Conservation (phyloP, 1,140 invertebrate genomes). For the Drosophila setifemur region DNA sequence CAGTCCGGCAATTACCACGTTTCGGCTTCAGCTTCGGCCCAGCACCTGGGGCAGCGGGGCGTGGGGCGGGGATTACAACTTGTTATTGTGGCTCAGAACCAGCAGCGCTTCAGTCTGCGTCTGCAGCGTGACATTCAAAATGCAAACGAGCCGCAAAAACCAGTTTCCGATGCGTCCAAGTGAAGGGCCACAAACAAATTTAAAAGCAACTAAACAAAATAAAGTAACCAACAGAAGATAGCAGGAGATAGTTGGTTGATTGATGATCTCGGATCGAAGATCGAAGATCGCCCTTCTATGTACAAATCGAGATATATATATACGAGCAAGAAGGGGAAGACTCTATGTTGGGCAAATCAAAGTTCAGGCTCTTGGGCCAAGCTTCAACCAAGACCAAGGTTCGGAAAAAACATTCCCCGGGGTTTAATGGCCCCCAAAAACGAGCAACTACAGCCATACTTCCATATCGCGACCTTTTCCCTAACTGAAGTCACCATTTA, state of each 20-base stretch:
- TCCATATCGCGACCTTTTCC: neutral
- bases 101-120: constrained; percentile 12
- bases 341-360: neutral
- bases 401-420: constrained; percentile 35
- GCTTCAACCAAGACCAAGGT: constrained; percentile 21
- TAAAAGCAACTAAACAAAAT: neutral
- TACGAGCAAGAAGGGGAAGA: too few relatives aligned
- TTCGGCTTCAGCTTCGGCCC: neutral
- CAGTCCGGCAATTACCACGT: constrained; percentile 42
- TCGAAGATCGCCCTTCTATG: neutral
- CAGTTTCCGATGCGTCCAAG: constrained; percentile 50
- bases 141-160: constrained; percentile 47
- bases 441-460: constrained; percentile 7
- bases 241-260: constrained; percentile 47
- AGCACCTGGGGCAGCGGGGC: neutral
- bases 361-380: constrained; percentile 5
- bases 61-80: constrained; percentile 31
- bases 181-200: constrained; percentile 27
- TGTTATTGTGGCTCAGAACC: constrained; percentile 44
- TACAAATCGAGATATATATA: too few relatives aligned
- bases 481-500: neutral
- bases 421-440: constrained; percentile 29
- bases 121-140: constrained; percentile 55
- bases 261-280: constrained; percentile 18
- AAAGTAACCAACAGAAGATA: constrained; percentile 7